phyloP scores from a whole-genome alignment of 1,140 invertebrate species.

The Drusus annulatus region DNA sequence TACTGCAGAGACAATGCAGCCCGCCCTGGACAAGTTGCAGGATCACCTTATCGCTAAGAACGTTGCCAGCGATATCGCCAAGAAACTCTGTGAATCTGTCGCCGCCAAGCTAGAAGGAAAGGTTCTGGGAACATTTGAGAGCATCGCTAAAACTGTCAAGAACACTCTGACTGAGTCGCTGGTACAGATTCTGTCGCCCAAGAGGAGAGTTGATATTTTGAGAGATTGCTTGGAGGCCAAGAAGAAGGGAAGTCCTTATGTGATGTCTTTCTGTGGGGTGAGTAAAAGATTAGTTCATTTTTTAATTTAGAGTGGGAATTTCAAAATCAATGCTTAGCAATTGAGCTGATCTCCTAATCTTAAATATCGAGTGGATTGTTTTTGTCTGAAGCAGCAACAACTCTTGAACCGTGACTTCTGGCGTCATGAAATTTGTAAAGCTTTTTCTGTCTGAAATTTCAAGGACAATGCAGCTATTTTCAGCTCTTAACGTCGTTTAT shows the following conservation, averaged over 20 bases:
- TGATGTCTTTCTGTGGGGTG: constrained; percentile 98
- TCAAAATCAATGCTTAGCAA: too few relatives aligned
- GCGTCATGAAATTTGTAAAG: too few relatives aligned
- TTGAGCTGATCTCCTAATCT: too few relatives aligned
- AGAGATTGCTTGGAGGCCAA: constrained; percentile 95
- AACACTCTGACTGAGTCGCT: constrained; percentile 86
- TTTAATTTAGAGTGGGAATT: too few relatives aligned
- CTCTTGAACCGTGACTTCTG: too few relatives aligned
- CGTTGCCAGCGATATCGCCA: constrained; percentile 96
- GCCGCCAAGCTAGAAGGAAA: constrained; percentile 94
- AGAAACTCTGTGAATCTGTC: constrained; percentile 96
- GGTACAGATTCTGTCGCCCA: constrained; percentile 94
- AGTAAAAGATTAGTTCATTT: constrained; percentile 43
- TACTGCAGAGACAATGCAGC: constrained; percentile 81
- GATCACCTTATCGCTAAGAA: constrained; percentile 98
- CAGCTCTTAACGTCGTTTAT: too few relatives aligned
- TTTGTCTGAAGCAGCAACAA: too few relatives aligned
- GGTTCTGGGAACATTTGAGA: constrained; percentile 94
- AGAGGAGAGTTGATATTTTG: constrained; percentile 95
- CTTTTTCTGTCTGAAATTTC: too few relatives aligned
- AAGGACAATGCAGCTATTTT: too few relatives aligned
- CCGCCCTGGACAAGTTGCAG: constrained; percentile 94
- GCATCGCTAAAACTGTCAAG: constrained; percentile 88
- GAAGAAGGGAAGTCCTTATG: constrained; percentile 87
- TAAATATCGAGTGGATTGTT: too few relatives aligned